Evolutionary conservation across 2,888 invertebrate species (phyloP), one percentile per base, ranked within the genome.

Genomic region (Chrysolina oricalcia): DNA sequence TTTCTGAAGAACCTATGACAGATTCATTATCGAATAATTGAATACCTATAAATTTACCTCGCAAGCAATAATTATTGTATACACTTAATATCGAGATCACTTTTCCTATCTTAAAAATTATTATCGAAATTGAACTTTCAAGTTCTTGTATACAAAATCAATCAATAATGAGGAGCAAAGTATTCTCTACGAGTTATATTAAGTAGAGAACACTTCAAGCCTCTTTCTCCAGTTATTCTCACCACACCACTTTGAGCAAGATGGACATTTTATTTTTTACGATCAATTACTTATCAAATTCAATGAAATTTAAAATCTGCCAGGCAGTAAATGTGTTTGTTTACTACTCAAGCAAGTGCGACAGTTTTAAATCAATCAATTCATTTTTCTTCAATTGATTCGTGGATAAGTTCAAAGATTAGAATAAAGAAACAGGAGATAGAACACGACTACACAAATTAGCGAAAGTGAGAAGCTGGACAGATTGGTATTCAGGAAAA

Each of bases 221-320:
- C 48, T 48, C 48, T 48, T 48, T 48, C 17, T 17, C n/a, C 17
- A 17, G 19, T 53, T 21, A 21, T 19, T 53, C 21, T 21, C 0
- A 53, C 21, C 53, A 53, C 21, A 19, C 53, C 53, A 53, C 21
- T 53, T 53, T 53, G 53, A 53, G 53, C 53, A 53, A 53, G 53
- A 53, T 53, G 19, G 21, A 53, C 21, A 21, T 53, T 23, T 21
- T 53, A 13, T 19, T 23, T 15, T 21, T 21, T 2, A 43, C 8
- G 35, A 6, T 35, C 35, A 35, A 35, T 35, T 35, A 35, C 2
- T 27, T 2, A 27, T 6, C 8, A 35, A n/a, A n/a, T n/a, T 35
- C 35, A 35, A 35, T 6, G 8, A 35, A 35, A 35, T 35, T 8
- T 35, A 3, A 35, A 35, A 6, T 8, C 8, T 35, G 35, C 35